Percentiles rank a stretch among this genome's conserved stretches.
Conservation (phyloP, 2,797 vertebrate genomes). For the Urocyon cinereoargenteus region DNA sequence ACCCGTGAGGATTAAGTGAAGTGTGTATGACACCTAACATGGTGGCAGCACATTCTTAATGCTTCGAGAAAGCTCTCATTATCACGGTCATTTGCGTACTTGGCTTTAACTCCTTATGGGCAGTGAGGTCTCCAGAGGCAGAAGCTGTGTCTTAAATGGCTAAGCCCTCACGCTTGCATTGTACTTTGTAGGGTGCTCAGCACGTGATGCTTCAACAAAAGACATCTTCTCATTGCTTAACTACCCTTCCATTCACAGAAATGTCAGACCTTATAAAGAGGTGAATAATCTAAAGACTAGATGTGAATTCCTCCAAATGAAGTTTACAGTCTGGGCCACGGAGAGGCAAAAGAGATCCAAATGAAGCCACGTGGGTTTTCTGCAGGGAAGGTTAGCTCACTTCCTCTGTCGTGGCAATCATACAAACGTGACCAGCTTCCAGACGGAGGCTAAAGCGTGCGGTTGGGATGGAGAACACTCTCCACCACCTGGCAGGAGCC, state of each 20-base stretch:
- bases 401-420: not conserved
- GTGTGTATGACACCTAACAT: not conserved
- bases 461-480: not conserved
- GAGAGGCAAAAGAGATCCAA: not conserved
- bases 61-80: constrained; percentile 13
- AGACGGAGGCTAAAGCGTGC: not conserved
- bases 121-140: not conserved
- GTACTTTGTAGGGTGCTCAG: constrained; percentile 12
- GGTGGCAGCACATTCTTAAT: not conserved
- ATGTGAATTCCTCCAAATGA: constrained; percentile 37
- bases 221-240: not conserved
- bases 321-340: not conserved
- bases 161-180: not conserved
- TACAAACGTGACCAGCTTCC: not conserved
- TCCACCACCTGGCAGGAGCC: not conserved
- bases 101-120: constrained; percentile 40
- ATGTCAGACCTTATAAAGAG: not conserved
- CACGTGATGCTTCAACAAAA: not conserved
- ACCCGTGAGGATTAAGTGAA: not conserved
- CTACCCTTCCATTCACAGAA: constrained; percentile 33
- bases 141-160: not conserved
- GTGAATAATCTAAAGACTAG: not conserved
- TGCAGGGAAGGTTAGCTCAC: not conserved
- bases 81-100: not conserved
- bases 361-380: constrained; percentile 43